Conservation (phyloP, 2,888 invertebrate species). For the Nemurella pictetii region DNA sequence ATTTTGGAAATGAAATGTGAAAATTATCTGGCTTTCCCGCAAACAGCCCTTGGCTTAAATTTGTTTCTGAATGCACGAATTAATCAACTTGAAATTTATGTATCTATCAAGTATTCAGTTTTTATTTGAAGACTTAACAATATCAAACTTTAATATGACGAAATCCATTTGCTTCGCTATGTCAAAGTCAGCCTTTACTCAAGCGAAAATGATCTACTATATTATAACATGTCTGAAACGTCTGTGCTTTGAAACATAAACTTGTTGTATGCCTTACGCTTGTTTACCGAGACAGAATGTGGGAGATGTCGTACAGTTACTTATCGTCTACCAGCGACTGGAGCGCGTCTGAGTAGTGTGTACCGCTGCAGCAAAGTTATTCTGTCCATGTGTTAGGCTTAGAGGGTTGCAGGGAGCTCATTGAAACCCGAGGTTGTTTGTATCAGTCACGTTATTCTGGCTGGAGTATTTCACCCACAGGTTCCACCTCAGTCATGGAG, state of each 20-base stretch:
- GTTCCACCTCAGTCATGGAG: neutral
- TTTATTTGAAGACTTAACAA: neutral
- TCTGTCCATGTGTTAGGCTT: conserved; percentile 14
- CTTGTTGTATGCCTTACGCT: neutral
- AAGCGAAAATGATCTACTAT: neutral
- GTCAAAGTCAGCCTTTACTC: neutral
- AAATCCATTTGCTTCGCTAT: neutral
- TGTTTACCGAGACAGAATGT: neutral
- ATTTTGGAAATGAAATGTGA: neutral
- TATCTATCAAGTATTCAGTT: neutral
- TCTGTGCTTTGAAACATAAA: neutral
- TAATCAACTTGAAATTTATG: neutral
- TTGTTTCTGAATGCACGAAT: neutral
- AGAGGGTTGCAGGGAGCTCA: neutral
- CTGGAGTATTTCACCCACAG: neutral
- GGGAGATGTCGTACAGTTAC: neutral
- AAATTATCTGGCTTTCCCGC: neutral
- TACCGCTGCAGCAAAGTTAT: neutral
- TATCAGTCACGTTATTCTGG: conserved; percentile 18
- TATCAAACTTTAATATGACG: neutral
- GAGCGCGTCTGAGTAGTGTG: too few species aligned
- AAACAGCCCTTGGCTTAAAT: neutral
- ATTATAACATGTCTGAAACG: neutral
- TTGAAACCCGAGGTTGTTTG: conserved; percentile 31
- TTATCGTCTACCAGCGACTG: too few species aligned